Percentiles rank a stretch among this genome's conserved stretches.
Conservation (phyloP, 1,140 invertebrate genomes). For the Camponotus floridanus region DNA sequence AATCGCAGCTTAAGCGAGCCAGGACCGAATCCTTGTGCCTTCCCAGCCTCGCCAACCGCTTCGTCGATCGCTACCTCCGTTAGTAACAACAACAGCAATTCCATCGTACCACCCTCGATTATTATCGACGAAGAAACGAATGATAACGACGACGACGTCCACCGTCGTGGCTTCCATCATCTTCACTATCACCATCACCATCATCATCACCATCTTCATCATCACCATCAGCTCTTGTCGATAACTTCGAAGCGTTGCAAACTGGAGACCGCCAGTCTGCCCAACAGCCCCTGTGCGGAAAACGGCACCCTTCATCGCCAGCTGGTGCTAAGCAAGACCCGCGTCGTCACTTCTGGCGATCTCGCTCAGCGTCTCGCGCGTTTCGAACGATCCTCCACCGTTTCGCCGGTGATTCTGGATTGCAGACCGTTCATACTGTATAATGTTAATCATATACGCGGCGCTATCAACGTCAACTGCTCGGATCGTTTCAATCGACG, state of each 20-base stretch:
- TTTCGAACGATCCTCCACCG: constrained; percentile 68
- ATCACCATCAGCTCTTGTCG: constrained; percentile 67
- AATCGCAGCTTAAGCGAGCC: constrained; percentile 89
- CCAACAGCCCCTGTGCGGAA: constrained; percentile 88
- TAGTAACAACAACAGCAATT: constrained; percentile 54
- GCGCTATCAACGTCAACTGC: constrained; percentile 92
- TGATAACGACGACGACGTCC: constrained; percentile 56
- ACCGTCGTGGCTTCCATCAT: constrained; percentile 54
- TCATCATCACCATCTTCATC: constrained; percentile 72
- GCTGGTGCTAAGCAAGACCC: constrained; percentile 82
- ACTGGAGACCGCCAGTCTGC: constrained; percentile 87
- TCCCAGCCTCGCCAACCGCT: constrained; percentile 67
- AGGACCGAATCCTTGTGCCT: constrained; percentile 80
- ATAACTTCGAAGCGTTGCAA: constrained; percentile 87
- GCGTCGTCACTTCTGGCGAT: constrained; percentile 78
- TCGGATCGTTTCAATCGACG: constrained; percentile 91
- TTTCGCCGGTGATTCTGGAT: constrained; percentile 88
- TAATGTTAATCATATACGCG: constrained; percentile 90
- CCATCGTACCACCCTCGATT: constrained; percentile 48
- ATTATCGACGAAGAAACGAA: constrained; percentile 50
- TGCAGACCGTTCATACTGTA: constrained; percentile 91
- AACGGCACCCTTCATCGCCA: constrained; percentile 86
- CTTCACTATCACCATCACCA: constrained; percentile 71
- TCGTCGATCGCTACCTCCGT: constrained; percentile 71
- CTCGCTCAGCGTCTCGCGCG: constrained; percentile 70